phyloP scores from a whole-genome alignment of 2,113 vertebrate genomes.

The Protobothrops flavoviridis region DNA sequence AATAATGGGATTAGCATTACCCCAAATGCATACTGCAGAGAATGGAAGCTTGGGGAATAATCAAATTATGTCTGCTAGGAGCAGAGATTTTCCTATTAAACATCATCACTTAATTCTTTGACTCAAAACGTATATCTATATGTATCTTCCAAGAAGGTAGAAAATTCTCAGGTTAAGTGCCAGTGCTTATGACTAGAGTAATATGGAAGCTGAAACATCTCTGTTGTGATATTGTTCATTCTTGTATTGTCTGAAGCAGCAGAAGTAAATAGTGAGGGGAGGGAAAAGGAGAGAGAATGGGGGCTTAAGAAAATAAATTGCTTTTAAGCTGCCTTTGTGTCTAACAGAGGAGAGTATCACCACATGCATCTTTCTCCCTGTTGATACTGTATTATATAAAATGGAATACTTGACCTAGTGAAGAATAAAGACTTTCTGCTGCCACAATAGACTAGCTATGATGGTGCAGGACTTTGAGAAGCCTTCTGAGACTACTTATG shows the following conservation, averaged over 20 bases:
- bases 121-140: neutral
- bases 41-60: neutral
- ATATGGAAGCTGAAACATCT: neutral
- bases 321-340: conserved; percentile 15
- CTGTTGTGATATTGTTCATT: neutral
- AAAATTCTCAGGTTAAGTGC: neutral
- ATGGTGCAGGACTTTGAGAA: conserved; percentile 1
- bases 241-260: neutral
- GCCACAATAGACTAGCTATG: neutral
- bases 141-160: neutral
- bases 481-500: neutral
- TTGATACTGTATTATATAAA: conserved; percentile 8
- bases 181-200: neutral
- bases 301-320: neutral
- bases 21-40: conserved; percentile 17
- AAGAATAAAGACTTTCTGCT: conserved; percentile 8
- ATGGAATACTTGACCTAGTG: neutral
- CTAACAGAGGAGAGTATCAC: neutral
- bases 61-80: neutral
- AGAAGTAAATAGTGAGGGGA: neutral
- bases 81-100: neutral
- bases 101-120: neutral
- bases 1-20: conserved; percentile 42
- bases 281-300: neutral
- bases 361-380: neutral